phyloP scores from a whole-genome alignment of 1,140 invertebrate species.

The Caerostris extrusa region DNA sequence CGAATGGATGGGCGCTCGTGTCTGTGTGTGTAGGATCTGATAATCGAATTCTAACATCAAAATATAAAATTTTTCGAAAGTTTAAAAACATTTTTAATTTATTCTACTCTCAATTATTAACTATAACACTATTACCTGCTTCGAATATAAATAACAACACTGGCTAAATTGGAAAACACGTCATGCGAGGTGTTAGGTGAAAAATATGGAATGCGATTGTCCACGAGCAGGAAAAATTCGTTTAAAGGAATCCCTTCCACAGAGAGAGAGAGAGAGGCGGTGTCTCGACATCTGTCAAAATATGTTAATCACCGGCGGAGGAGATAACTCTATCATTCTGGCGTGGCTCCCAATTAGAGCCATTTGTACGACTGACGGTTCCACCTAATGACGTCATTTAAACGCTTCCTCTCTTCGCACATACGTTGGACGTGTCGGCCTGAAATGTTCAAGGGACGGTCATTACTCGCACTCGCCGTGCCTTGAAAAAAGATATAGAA shows the following conservation, averaged over 20 bases:
- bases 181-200: too few species aligned
- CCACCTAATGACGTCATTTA: slow-evolving; percentile 61
- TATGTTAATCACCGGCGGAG: slow-evolving; percentile 57
- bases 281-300: slow-evolving; percentile 60
- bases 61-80: too few species aligned
- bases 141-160: too few species aligned
- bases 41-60: too few species aligned
- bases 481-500: slow-evolving; percentile 7
- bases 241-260: neutral
- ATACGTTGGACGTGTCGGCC: neutral
- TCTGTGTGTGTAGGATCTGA: too few species aligned
- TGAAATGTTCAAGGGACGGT: neutral
- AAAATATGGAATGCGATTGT: too few species aligned
- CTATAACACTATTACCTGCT: too few species aligned
- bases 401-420: neutral
- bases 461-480: neutral
- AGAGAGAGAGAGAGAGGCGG: neutral
- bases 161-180: too few species aligned
- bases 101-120: too few species aligned
- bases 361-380: slow-evolving; percentile 59
- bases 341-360: slow-evolving; percentile 67
- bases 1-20: too few species aligned
- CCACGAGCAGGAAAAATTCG: too few species aligned
- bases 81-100: too few species aligned
- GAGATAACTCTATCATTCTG: slow-evolving; percentile 71